These are phyloP conservation scores for Antitype chi DNA, from an alignment of 2,888 invertebrate species.

Conservation along the genomic window DNA sequence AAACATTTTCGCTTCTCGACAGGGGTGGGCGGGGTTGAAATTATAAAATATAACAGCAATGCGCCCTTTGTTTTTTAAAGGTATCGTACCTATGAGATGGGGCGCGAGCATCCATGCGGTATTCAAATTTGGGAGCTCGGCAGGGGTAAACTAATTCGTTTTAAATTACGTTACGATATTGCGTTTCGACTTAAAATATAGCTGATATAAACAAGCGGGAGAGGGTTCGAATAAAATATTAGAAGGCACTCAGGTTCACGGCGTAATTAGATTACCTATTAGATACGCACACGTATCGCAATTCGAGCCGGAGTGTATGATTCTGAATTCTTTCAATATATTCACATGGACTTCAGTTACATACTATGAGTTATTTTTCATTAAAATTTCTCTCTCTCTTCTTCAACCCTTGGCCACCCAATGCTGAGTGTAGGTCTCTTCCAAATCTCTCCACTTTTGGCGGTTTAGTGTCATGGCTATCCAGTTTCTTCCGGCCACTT, in stretches of 20 bases:
- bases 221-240: slow-evolving; percentile 86
- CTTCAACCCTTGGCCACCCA: no score
- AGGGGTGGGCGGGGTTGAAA: slow-evolving; percentile 77
- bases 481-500: no score
- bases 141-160: slow-evolving; percentile 90
- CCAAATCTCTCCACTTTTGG: no score
- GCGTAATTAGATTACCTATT: slow-evolving; percentile 80
- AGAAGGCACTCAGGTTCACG: slow-evolving; percentile 74
- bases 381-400: no score
- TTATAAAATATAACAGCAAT: slow-evolving; percentile 85
- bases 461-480: no score
- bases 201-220: slow-evolving; percentile 84
- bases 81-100: slow-evolving; percentile 80
- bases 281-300: slow-evolving; percentile 70
- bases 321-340: slow-evolving; percentile 27
- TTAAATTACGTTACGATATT: slow-evolving; percentile 91
- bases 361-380: neutral
- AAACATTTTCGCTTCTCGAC: slow-evolving; percentile 78
- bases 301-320: slow-evolving; percentile 57
- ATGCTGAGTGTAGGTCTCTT: no score
- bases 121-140: slow-evolving; percentile 87
- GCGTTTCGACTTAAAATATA: slow-evolving; percentile 87
- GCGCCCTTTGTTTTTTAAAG: slow-evolving; percentile 88
- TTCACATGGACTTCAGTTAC: neutral
- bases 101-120: slow-evolving; percentile 84